Percentiles rank a stretch among this genome's conserved stretches.
Conservation (phyloP, 2,888 invertebrate genomes). For the Flexamia atlantica region DNA sequence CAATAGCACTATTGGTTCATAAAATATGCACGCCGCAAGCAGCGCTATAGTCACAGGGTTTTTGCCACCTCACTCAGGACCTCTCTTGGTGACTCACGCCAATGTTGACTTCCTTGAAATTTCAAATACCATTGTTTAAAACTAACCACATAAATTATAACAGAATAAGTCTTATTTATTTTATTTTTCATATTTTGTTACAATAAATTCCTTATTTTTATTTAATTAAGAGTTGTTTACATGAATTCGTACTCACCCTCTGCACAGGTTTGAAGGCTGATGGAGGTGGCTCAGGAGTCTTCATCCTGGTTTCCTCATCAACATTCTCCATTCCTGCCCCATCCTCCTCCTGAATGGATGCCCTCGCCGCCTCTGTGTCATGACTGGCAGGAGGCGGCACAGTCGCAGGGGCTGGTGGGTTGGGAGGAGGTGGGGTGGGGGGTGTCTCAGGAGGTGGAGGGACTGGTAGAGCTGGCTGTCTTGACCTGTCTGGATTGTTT, state of each 20-base stretch:
- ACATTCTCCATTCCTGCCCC: slow-evolving; percentile 70
- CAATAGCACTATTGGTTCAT: too few relatives aligned
- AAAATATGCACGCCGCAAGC: too few relatives aligned
- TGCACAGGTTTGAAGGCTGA: slow-evolving; percentile 57
- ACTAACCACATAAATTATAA: too few relatives aligned
- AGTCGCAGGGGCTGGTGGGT: not conserved
- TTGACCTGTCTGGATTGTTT: not conserved
- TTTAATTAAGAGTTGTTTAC: too few relatives aligned
- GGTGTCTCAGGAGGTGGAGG: not conserved
- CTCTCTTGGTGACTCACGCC: too few relatives aligned
- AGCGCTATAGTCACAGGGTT: too few relatives aligned
- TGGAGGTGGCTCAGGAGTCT: not conserved
- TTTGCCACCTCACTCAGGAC: too few relatives aligned
- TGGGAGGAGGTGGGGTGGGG: not conserved
- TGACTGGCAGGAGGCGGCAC: not conserved
- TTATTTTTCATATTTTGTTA: too few relatives aligned
- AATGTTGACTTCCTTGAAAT: too few relatives aligned
- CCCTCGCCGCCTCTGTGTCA: slow-evolving; percentile 19
- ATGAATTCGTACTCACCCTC: slow-evolving; percentile 52
- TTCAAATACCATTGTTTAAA: too few relatives aligned
- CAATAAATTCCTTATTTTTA: too few relatives aligned
- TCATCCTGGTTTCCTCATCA: slow-evolving; percentile 73
- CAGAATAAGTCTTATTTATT: too few relatives aligned
- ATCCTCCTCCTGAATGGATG: slow-evolving; percentile 44
- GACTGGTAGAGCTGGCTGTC: not conserved